Evolutionary conservation across 2,888 invertebrate species (phyloP), one percentile per base, ranked within the genome.

Genomic region (Phalera bucephala): DNA sequence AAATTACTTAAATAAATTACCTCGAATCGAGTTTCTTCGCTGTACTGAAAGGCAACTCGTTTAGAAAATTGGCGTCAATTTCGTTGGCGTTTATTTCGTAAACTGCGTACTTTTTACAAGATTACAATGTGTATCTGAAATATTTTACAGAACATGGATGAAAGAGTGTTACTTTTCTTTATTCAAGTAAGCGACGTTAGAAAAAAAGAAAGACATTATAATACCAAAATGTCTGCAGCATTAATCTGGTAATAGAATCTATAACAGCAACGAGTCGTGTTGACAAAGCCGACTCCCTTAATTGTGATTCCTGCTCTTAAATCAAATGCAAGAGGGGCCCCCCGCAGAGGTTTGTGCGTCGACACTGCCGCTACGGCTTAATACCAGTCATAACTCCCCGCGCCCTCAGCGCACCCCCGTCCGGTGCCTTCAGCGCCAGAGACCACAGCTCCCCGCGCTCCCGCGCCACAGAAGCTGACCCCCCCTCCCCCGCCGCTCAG

Each of bases 1-100:
- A 73, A 82, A 84, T 86, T 82, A 79, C 78, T 82, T 80, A 81
- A 82, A 84, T 86, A 85, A 84, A 84, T 86, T 82, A 80, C 74
- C 61, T 61, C 56, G 70, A 77, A 78, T 81, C 71, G 80, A 74
- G 79, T 83, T 82, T 71, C 68, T 71, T 64, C 66, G 61, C 58
- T 52, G 57, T 61, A 60, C 61, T 65, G 63, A 61, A 45, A 50
- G 39, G 44, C 62, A 68, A 72, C 67, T 77, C 69, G 66, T 68
- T 72, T 64, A 69, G 69, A 75, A 80, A 79, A 79, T 74, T 72
- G 64, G 49, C 52, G 61, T 54, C 52, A 48, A 59, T n/a, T n/a
- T n/a, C n/a, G n/a, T n/a, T n/a, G n/a, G n/a, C n/a, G n/a, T n/a
- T n/a, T n/a, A n/a, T n/a, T n/a, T n/a, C 50, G 35, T 56, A 58